Percentiles rank a stretch among this genome's conserved stretches.
Evolutionary conservation across 2,113 vertebrate genomes (phyloP).

Genomic region (Aramus guarauna): DNA sequence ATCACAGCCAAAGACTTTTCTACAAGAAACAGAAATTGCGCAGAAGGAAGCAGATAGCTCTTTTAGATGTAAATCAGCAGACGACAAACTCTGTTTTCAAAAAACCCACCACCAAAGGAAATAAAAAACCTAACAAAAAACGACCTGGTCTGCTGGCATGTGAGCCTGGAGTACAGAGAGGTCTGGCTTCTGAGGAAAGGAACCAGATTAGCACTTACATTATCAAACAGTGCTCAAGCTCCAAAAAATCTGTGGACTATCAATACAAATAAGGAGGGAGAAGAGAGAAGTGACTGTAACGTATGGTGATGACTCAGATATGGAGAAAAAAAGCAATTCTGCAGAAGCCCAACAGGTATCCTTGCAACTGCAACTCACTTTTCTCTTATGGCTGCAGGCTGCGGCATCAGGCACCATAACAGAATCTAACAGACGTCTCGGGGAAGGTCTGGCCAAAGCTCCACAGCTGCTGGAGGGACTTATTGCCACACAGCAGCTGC

Average conservation of each 20-base stretch:
- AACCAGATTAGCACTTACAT: neutral
- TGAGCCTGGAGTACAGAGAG: neutral
- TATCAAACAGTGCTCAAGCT: neutral
- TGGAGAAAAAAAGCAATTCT: neutral
- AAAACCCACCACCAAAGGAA: neutral
- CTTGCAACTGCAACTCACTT: neutral
- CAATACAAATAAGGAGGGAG: neutral
- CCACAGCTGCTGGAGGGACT: constrained; percentile 31
- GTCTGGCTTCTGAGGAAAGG: neutral
- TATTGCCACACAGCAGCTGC: neutral
- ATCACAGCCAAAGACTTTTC: neutral
- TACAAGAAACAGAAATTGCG: neutral
- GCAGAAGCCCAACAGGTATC: neutral
- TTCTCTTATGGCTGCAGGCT: neutral
- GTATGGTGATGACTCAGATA: neutral
- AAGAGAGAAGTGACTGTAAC: neutral
- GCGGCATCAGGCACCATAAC: neutral
- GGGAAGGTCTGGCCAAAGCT: neutral
- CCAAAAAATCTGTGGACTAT: neutral
- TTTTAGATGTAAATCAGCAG: neutral
- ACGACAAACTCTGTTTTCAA: neutral
- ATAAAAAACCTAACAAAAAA: neutral
- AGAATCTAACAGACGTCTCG: neutral
- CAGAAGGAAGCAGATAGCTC: neutral
- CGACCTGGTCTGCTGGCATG: neutral